Evolutionary conservation across 1,140 invertebrate genomes (phyloP), one percentile per base, ranked within the genome.

Genomic region (Drosophila carrolli): DNA sequence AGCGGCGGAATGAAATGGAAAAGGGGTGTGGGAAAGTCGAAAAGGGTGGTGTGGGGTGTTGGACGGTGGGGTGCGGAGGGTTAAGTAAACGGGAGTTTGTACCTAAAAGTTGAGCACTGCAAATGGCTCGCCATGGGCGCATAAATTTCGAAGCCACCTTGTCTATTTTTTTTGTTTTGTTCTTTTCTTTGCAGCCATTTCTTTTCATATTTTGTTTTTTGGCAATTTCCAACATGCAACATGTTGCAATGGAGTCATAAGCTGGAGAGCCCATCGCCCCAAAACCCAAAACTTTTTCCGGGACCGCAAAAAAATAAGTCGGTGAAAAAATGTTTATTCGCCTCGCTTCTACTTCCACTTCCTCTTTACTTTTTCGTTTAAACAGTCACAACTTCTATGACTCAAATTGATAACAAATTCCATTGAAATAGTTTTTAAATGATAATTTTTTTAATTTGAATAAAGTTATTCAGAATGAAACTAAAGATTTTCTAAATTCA

Each of bases 211-310:
- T 38, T 51, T 44, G 1, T 63, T 62, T 82, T 83, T 78, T 54
- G 53, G 60, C 76, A 73, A 81, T 81, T 81, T 78, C 56, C 48
- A 81, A 75, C 78, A 85, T 85, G 81, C 81, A 85, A 85, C 81
- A 85, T 85, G 81, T 85, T 85, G 81, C 81, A 85, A 85, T 84
- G 73, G 66, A 85, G 81, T 68, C 79, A 79, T 76, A 85, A 85
- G 51, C 44, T 78, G 63, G 63, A 60, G 48, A 82, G 47, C 59
- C 4, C 38, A 40, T 4, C 38, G 13, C 11, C 56, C 53, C 72
- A 14, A 68, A 82, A 70, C 51, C 62, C 48, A 35, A 65, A 84
- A 85, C 81, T 85, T 84, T 84, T 60, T 51, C 61, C 38, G 23
- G 40, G 51, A 46, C 32, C 37, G 27, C 51, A 62, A 55, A 68